Evolutionary conservation across 1,140 invertebrate genomes (phyloP).

Genomic region (Stenopsyche tienmushanensis): DNA sequence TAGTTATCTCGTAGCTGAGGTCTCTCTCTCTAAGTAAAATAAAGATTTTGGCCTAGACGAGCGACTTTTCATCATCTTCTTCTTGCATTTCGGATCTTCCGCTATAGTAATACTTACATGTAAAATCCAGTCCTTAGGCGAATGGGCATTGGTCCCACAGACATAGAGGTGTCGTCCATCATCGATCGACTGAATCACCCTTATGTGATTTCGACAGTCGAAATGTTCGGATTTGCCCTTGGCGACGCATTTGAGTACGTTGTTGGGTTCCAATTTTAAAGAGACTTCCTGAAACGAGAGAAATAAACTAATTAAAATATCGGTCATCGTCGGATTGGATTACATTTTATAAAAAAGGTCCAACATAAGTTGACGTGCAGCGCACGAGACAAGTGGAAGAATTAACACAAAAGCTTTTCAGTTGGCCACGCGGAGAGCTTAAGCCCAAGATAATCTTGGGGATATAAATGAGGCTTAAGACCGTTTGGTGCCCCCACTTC

Average conservation of each 20-base stretch:
- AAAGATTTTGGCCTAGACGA: no score
- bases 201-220: conserved; percentile 81
- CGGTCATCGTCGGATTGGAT: no score
- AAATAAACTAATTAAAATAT: background rate
- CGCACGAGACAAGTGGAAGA: conserved; percentile 1
- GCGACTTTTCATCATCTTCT: no score
- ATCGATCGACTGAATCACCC: conserved; percentile 79
- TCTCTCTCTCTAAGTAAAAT: no score
- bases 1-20: no score
- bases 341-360: no score
- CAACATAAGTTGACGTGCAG: background rate
- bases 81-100: background rate
- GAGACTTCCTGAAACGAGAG: conserved; percentile 66
- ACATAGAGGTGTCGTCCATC: conserved; percentile 76
- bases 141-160: conserved; percentile 85
- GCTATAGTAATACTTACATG: conserved; percentile 74
- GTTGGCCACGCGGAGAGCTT: conserved; percentile 1
- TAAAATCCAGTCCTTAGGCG: conserved; percentile 81
- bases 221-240: conserved; percentile 81
- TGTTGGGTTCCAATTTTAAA: conserved; percentile 69
- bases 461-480: conserved; percentile 11
- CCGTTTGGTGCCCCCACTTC: background rate
- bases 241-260: conserved; percentile 74
- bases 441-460: conserved; percentile 9
- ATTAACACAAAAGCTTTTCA: conserved; percentile 17